Evolutionary conservation across 2,797 vertebrate species (phyloP).

Genomic region (Enteromius viviparus): DNA sequence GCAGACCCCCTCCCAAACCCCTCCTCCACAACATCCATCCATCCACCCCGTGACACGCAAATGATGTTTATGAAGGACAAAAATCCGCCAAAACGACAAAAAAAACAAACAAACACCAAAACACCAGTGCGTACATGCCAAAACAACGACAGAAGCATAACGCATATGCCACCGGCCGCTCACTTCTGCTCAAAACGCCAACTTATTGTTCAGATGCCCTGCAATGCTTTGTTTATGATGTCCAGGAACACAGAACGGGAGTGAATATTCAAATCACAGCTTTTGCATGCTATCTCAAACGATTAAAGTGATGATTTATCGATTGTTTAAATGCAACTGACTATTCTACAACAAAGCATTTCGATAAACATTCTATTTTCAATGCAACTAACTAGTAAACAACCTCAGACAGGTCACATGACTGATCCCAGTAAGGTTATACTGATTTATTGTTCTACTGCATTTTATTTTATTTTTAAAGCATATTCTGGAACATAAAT

Average conservation of each 20-base stretch:
- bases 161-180: background rate
- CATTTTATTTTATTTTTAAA: background rate
- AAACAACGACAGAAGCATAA: background rate
- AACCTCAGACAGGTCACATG: no score
- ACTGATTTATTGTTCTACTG: background rate
- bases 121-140: background rate
- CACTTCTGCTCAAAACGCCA: background rate
- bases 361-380: no score
- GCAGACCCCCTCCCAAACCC: slow-evolving; percentile 75
- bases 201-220: background rate
- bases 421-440: background rate
- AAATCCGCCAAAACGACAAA: background rate
- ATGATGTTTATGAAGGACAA: background rate
- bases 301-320: background rate
- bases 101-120: background rate
- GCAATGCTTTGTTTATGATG: background rate
- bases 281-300: background rate
- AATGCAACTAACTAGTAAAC: background rate
- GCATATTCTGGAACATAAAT: no score
- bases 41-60: background rate
- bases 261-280: background rate
- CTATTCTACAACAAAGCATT: background rate
- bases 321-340: background rate
- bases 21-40: slow-evolving; percentile 51
- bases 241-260: background rate